phyloP scores from a whole-genome alignment of 2,113 vertebrate genomes.

The Dinomys branickii region DNA sequence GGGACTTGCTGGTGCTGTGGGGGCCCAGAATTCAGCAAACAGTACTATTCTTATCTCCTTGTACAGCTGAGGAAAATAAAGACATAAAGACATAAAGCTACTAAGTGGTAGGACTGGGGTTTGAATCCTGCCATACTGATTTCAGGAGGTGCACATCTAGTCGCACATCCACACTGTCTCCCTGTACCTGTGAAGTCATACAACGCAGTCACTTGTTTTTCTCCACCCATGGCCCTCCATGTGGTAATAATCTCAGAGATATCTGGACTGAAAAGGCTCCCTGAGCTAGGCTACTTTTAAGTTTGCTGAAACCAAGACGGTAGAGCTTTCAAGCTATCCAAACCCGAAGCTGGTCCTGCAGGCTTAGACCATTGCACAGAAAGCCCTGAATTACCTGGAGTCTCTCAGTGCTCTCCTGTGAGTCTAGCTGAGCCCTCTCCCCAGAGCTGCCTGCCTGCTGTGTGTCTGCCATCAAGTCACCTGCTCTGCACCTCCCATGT shows the following conservation, averaged over 20 bases:
- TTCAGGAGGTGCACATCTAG: neutral
- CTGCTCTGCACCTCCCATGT: neutral
- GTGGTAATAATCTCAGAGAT: neutral
- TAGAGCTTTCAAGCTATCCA: neutral
- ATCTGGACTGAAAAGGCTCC: neutral
- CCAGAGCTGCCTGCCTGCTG: neutral
- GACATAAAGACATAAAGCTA: neutral
- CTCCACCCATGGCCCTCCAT: neutral
- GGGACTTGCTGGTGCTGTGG: neutral
- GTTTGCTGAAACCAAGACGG: neutral
- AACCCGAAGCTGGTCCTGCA: neutral
- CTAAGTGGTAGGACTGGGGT: neutral
- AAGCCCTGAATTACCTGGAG: neutral
- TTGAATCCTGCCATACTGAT: neutral
- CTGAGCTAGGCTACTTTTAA: neutral
- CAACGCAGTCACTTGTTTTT: neutral
- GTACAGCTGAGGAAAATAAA: neutral
- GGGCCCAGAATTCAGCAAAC: neutral
- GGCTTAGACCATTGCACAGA: neutral
- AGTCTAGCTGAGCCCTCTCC: neutral
- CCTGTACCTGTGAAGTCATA: neutral
- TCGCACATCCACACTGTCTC: neutral
- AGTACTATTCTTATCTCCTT: neutral
- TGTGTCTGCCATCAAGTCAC: neutral
- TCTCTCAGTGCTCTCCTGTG: neutral